Evolutionary conservation across 2,888 invertebrate genomes (phyloP).

Genomic region (Venusia cambrica): DNA sequence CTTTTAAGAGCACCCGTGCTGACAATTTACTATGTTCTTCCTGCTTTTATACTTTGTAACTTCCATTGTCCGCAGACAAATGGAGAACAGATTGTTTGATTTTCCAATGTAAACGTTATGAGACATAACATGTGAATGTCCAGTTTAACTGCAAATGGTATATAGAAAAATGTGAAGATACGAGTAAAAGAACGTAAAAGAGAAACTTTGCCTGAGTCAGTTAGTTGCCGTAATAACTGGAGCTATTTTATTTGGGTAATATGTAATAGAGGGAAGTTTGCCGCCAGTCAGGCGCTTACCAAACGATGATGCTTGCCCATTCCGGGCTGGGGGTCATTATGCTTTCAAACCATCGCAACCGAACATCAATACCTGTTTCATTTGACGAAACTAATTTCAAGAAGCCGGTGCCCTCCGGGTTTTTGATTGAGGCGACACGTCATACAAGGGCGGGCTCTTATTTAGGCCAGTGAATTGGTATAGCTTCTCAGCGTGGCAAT

Average conservation of each 20-base stretch:
- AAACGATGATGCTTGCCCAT: constrained; percentile 52
- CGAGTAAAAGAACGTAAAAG: constrained; percentile 30
- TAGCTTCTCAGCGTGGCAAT: too few species aligned
- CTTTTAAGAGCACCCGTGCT: constrained; percentile 16
- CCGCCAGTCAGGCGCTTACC: constrained; percentile 61
- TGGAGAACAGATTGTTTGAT: too few species aligned
- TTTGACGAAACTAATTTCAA: too few species aligned
- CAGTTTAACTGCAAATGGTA: constrained; percentile 10
- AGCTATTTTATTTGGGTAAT: constrained; percentile 60
- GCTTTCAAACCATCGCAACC: too few species aligned
- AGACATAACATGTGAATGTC: too few species aligned
- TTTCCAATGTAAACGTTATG: too few species aligned
- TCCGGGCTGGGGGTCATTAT: too few species aligned
- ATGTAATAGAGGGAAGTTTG: constrained; percentile 58
- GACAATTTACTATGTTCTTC: constrained; percentile 26
- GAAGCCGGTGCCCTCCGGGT: too few species aligned
- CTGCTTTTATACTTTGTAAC: constrained; percentile 7
- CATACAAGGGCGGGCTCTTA: too few species aligned
- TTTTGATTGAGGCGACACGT: too few species aligned
- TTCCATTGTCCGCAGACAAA: constrained; percentile 3
- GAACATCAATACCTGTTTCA: too few species aligned
- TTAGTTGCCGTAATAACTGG: constrained; percentile 53
- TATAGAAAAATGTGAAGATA: constrained; percentile 21
- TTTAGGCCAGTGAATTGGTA: too few species aligned
- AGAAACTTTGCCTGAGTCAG: constrained; percentile 47